Evolutionary conservation across 2,113 vertebrate species (phyloP).

Genomic region (Caranx melampygus): DNA sequence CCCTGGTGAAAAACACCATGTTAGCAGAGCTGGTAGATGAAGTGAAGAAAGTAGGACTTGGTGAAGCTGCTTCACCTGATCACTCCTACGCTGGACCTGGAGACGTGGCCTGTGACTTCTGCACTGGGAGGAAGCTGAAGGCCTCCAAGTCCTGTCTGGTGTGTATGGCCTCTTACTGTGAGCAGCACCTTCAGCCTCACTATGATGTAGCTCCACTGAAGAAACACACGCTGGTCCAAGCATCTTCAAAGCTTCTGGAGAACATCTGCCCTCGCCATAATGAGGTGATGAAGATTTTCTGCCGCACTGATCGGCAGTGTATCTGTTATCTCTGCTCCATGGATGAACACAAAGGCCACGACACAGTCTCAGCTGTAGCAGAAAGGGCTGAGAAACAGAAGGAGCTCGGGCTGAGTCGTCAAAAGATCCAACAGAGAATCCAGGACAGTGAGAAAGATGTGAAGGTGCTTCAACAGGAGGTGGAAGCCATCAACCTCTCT

Average conservation of each 20-base stretch:
- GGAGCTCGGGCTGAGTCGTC: accelerated
- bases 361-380: background rate
- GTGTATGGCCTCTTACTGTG: constrained; percentile 32
- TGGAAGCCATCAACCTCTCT: background rate
- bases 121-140: background rate
- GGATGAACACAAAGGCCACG: constrained; percentile 24
- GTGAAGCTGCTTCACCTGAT: background rate
- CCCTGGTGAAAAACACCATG: constrained; percentile 27
- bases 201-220: background rate
- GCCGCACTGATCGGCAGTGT: background rate
- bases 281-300: constrained; percentile 51
- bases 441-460: background rate
- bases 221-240: constrained; percentile 7
- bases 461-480: background rate
- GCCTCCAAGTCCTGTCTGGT: constrained; percentile 39
- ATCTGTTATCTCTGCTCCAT: constrained; percentile 3
- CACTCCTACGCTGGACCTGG: constrained; percentile 12
- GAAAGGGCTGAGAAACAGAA: background rate
- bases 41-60: background rate
- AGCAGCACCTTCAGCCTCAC: constrained; percentile 11
- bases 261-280: constrained; percentile 29
- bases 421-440: constrained; percentile 14
- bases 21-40: constrained; percentile 20
- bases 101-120: constrained; percentile 44
- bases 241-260: constrained; percentile 2